These are phyloP conservation scores for Andrena trimmerana DNA, from an alignment of 2,888 invertebrate species.

Conservation along the genomic window DNA sequence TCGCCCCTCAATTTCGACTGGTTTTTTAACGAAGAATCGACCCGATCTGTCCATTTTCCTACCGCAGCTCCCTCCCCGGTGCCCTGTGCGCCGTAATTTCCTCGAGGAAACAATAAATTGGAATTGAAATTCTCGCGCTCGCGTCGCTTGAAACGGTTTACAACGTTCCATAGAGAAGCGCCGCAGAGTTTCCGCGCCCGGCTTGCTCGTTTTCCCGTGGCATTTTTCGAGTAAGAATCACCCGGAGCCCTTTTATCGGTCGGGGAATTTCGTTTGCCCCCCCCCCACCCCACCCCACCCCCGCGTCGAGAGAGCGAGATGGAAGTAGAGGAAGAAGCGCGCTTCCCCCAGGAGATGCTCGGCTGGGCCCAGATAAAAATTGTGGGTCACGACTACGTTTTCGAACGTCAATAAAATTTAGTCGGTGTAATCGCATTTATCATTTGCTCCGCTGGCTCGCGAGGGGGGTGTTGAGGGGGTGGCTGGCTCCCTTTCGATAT, in stretches of 20 bases:
- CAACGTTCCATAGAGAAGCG: not conserved
- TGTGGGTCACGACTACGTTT: conserved; percentile 45
- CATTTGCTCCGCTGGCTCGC: conserved; percentile 29
- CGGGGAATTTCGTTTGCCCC: conserved; percentile 20
- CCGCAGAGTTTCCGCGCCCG: not conserved
- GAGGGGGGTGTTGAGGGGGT: not conserved
- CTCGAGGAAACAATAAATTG: conserved; percentile 6
- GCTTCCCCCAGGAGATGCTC: conserved; percentile 2
- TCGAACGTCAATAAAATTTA: conserved; percentile 59
- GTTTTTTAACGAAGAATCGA: not conserved
- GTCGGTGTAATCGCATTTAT: conserved; percentile 59
- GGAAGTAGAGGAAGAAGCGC: not conserved
- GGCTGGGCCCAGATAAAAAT: conserved; percentile 48
- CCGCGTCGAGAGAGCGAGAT: not conserved
- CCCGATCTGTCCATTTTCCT: not conserved
- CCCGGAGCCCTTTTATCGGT: conserved; percentile 1
- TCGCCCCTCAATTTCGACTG: not conserved
- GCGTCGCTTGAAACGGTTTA: conserved; percentile 24
- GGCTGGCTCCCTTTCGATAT: conserved; percentile 46
- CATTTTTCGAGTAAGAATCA: conserved; percentile 3
- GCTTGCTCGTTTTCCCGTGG: conserved; percentile 4
- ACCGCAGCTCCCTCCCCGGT: not conserved
- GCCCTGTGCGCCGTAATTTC: not conserved
- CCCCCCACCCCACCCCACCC: not conserved
- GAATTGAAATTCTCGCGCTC: conserved; percentile 3